Percentiles rank a stretch among this genome's conserved stretches.
These are phyloP conservation scores for Creontiades dilutus DNA, from an alignment of 2,888 invertebrate species.

Conservation along the genomic window DNA sequence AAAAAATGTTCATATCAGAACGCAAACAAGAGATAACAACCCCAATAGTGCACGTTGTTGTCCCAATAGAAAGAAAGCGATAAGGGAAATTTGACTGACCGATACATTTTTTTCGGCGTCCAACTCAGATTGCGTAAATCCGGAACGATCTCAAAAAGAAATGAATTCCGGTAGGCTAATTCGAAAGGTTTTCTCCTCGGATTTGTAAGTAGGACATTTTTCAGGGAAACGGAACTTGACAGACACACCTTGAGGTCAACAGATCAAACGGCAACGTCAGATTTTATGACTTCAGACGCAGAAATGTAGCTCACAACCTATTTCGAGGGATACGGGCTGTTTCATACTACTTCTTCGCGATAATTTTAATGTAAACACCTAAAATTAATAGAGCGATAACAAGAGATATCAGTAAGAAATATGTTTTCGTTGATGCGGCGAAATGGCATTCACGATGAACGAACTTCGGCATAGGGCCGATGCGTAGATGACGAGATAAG, in stretches of 20 bases:
- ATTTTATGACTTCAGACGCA: background rate
- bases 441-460: background rate
- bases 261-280: conserved; percentile 14
- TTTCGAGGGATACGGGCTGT: background rate
- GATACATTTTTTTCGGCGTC: no score
- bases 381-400: background rate
- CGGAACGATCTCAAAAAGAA: no score
- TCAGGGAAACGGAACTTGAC: conserved; percentile 26
- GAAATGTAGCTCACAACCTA: background rate
- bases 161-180: no score
- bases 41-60: no score
- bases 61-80: no score
- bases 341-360: background rate
- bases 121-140: no score
- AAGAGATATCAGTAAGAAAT: background rate
- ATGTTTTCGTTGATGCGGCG: conserved; percentile 21
- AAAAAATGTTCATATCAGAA: no score
- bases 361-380: background rate
- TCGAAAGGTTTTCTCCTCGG: no score
- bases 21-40: no score
- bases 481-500: background rate
- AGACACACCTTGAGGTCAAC: conserved; percentile 55
- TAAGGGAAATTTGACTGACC: no score
- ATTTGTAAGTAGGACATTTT: background rate
- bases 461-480: background rate